A percentile compares a stretch with the other conserved stretches of the same genome.
phyloP scores from a whole-genome alignment of 1,140 invertebrate genomes.

The Sipha flava region DNA sequence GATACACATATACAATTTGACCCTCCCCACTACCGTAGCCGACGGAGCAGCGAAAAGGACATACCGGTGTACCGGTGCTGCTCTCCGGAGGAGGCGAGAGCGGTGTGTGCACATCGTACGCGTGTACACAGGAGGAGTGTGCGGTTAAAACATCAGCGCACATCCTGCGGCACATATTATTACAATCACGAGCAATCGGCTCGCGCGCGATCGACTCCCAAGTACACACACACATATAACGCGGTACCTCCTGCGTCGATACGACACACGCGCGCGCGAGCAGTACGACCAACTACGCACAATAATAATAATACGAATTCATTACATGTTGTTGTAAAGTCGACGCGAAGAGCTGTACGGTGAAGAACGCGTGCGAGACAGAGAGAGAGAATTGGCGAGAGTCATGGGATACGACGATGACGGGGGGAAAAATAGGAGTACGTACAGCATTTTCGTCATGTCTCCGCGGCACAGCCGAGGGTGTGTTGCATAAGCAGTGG shows the following conservation, averaged over 20 bases:
- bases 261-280: neutral
- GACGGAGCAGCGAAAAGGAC: slow-evolving; percentile 9
- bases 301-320: neutral
- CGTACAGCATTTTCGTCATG: too few relatives aligned
- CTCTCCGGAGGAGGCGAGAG: neutral
- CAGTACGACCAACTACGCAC: neutral
- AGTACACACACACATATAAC: neutral
- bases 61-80: neutral
- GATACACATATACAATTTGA: slow-evolving; percentile 11
- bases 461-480: too few relatives aligned
- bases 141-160: neutral
- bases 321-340: too few relatives aligned
- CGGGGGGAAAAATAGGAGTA: too few relatives aligned
- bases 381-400: too few relatives aligned
- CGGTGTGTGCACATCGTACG: neutral
- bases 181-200: slow-evolving; percentile 1
- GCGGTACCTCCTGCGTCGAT: neutral
- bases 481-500: too few relatives aligned
- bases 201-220: neutral
- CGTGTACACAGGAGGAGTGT: neutral
- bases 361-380: too few relatives aligned
- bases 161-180: slow-evolving; percentile 15
- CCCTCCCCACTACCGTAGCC: slow-evolving; percentile 12
- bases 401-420: too few relatives aligned
- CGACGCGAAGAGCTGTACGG: too few relatives aligned